A percentile compares a stretch with the other conserved stretches of the same genome.
phyloP scores from a whole-genome alignment of 1,140 invertebrate species.

The Limonius californicus region DNA sequence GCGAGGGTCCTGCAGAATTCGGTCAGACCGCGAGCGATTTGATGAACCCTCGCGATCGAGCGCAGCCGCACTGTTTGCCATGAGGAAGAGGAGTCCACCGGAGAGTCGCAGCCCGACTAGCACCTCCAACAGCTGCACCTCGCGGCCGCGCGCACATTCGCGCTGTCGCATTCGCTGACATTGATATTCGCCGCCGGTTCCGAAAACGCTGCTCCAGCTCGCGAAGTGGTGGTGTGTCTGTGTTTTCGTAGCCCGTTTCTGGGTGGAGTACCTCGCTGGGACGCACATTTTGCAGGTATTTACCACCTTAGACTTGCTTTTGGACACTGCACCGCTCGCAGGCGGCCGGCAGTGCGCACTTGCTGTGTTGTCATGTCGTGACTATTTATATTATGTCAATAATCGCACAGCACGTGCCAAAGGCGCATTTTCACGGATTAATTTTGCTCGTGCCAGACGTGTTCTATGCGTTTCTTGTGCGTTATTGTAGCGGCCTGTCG shows the following conservation, averaged over 20 bases:
- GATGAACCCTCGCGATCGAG: background rate
- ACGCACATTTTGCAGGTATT: background rate
- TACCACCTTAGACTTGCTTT: background rate
- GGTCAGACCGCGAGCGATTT: background rate
- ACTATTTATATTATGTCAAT: slow-evolving; percentile 13
- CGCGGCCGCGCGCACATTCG: background rate
- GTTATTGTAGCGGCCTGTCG: background rate
- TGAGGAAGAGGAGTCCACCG: background rate
- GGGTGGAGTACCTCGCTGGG: no score
- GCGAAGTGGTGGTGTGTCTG: background rate
- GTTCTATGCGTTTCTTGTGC: no score
- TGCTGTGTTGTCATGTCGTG: slow-evolving; percentile 8
- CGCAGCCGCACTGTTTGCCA: background rate
- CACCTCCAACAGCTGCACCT: background rate
- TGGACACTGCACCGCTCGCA: no score
- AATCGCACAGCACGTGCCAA: slow-evolving; percentile 11
- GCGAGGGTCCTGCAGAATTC: background rate
- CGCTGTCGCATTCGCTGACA: slow-evolving; percentile 11
- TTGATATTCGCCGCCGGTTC: background rate
- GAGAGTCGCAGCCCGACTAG: slow-evolving; percentile 3
- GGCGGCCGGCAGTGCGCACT: background rate
- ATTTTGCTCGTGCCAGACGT: background rate
- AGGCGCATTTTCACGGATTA: background rate
- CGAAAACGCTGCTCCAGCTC: background rate
- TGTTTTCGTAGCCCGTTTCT: background rate